Conservation (phyloP, 2,113 vertebrate species). For the human (Homo sapiens) region GRCh38 chr12:6267001-6267500, state of each 20-base stretch:
- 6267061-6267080: neutral
- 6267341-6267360: neutral
- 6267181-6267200: neutral
- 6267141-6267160: too few relatives aligned
- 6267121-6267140: neutral
- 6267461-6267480: neutral
- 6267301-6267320: neutral
- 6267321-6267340: neutral
- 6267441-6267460: neutral
- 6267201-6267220: neutral
- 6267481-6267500: neutral
- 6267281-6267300: neutral
- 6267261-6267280: neutral
- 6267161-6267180: neutral
- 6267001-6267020: neutral
- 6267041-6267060: neutral
- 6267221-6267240: neutral
- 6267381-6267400: neutral
- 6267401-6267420: neutral
- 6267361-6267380: neutral
- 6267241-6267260: neutral
- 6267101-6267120: neutral
- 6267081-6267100: neutral
- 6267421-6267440: neutral
- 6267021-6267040: rapidly evolving